Evolutionary conservation across 1,140 invertebrate genomes (phyloP).

Genomic region (Lasioglossum albipes): DNA sequence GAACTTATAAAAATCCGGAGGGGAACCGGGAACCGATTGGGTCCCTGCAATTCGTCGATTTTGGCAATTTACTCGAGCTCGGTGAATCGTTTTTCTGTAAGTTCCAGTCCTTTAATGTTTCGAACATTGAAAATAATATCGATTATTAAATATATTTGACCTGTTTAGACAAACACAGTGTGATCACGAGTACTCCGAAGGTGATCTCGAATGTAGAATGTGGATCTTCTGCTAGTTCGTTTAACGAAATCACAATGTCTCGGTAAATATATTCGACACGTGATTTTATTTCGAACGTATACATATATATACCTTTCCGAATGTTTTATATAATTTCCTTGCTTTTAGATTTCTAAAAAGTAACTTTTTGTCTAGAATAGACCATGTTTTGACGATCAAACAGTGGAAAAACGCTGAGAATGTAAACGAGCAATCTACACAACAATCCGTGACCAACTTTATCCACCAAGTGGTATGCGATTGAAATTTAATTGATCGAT

Average conservation of each 20-base stretch:
- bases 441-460: not conserved
- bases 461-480: not conserved
- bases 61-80: constrained; percentile 16
- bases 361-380: constrained; percentile 13
- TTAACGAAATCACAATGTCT: not conserved
- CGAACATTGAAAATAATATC: too few species aligned
- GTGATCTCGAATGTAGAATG: too few species aligned
- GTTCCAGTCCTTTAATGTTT: not conserved
- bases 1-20: not conserved
- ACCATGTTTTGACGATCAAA: accelerated
- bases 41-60: constrained; percentile 55
- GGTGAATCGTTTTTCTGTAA: constrained; percentile 57
- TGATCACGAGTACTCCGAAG: not conserved
- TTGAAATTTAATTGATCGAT: not conserved
- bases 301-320: not conserved
- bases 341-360: constrained; percentile 17
- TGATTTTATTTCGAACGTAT: constrained; percentile 6
- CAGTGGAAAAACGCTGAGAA: too few species aligned
- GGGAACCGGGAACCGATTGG: too few species aligned
- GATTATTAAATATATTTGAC: not conserved
- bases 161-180: not conserved
- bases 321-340: not conserved
- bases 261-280: not conserved
- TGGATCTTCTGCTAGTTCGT: too few species aligned
- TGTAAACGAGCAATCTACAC: too few species aligned